Conservation (phyloP, 1,140 invertebrate genomes). For the Drosophila nigrodunni region DNA sequence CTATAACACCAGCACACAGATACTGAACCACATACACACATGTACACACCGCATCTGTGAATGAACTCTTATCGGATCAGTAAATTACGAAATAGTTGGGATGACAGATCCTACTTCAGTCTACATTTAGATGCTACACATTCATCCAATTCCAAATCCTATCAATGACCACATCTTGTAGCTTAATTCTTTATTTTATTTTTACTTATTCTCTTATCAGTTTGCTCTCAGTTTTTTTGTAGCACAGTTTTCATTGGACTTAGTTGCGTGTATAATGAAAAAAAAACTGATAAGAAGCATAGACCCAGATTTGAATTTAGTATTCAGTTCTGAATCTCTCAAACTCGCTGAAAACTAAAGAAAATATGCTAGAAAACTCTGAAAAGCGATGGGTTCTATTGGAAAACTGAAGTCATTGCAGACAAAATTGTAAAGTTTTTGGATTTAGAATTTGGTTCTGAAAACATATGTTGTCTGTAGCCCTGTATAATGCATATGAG, state of each 20-base stretch:
- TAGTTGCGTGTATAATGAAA: conserved; percentile 40
- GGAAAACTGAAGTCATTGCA: background rate
- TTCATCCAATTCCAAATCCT: conserved; percentile 20
- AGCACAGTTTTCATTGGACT: conserved; percentile 58
- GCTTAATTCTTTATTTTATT: conserved; percentile 12
- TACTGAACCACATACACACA: conserved; percentile 2
- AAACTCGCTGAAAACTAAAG: background rate
- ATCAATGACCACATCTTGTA: conserved; percentile 51
- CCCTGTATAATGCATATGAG: too few species aligned
- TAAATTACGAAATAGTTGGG: conserved; percentile 68
- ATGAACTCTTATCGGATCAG: conserved; percentile 75
- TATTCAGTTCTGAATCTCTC: conserved; percentile 5
- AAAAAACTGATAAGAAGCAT: conserved; percentile 36
- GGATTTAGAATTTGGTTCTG: too few species aligned
- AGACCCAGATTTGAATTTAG: conserved; percentile 46
- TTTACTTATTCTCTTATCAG: conserved; percentile 54
- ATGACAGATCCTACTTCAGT: background rate
- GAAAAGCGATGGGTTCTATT: background rate
- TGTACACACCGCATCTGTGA: conserved; percentile 57
- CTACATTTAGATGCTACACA: background rate
- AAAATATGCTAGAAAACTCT: background rate
- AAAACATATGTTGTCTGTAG: too few species aligned
- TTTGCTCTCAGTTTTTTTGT: conserved; percentile 14
- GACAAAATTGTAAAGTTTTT: too few species aligned
- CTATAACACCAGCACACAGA: conserved; percentile 2